These are phyloP conservation scores for Lophotriccus pileatus DNA, from an alignment of 2,797 vertebrate genomes.

Conservation along the genomic window DNA sequence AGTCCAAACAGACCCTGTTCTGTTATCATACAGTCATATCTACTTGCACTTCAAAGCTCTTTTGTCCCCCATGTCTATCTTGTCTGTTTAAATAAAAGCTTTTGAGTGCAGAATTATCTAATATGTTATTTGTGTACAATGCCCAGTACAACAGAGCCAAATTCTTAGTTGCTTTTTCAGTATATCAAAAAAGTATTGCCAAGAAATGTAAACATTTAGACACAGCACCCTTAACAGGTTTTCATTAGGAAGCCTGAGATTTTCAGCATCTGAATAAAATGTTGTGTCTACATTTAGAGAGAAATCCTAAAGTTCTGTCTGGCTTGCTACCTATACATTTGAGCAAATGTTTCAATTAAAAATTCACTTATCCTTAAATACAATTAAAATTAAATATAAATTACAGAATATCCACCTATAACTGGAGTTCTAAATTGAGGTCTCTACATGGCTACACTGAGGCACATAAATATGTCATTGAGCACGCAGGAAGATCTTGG, in stretches of 20 bases:
- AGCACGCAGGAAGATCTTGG: not conserved
- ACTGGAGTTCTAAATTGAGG: not conserved
- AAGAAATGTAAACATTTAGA: not conserved
- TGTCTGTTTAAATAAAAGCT: conserved; percentile 3
- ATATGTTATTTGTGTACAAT: not conserved
- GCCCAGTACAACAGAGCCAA: not conserved
- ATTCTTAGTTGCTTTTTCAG: not conserved
- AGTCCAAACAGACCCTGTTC: not conserved
- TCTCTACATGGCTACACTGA: not conserved
- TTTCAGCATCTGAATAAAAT: not conserved
- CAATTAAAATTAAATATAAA: not conserved
- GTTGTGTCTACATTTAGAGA: not conserved
- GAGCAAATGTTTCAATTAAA: not conserved
- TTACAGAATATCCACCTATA: not conserved
- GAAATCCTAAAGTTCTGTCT: not conserved
- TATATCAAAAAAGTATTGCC: not conserved
- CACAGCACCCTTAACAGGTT: not conserved
- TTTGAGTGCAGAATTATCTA: not conserved
- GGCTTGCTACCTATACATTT: not conserved
- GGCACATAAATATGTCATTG: not conserved
- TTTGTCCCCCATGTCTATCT: not conserved
- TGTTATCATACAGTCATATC: not conserved
- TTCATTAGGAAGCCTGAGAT: not conserved
- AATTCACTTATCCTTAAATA: not conserved
- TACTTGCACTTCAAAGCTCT: conserved; percentile 13